Evolutionary conservation across 2,797 vertebrate species (phyloP).

Genomic region (Apogon talboti): DNA sequence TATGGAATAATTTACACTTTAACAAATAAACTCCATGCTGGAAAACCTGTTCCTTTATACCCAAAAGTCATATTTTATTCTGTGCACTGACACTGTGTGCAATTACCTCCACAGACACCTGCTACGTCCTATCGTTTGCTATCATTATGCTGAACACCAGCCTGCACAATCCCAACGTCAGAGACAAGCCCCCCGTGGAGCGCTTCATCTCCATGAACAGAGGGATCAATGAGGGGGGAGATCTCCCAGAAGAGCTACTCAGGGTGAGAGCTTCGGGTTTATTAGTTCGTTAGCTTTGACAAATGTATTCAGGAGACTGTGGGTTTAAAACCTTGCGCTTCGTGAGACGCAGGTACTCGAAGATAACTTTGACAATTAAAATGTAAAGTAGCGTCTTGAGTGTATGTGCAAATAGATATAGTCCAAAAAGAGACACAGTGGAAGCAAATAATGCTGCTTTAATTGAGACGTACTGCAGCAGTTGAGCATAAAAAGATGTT

Average conservation of each 20-base stretch:
- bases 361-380: neutral
- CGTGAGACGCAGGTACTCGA: neutral
- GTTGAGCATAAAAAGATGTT: constrained; percentile 27
- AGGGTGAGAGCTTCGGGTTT: constrained; percentile 82
- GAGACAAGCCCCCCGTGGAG: constrained; percentile 93
- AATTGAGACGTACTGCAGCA: constrained; percentile 41
- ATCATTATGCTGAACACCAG: constrained; percentile 99
- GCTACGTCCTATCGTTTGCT: constrained; percentile 96
- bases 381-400: neutral
- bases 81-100: constrained; percentile 27
- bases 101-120: constrained; percentile 88
- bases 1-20: neutral
- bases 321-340: neutral
- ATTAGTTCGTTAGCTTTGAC: constrained; percentile 41
- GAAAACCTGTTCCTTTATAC: neutral
- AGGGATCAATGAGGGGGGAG: constrained; percentile 95
- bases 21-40: neutral
- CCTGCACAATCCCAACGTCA: constrained; percentile 94
- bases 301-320: neutral
- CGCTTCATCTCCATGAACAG: constrained; percentile 96
- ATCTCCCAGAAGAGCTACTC: constrained; percentile 93
- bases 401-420: neutral
- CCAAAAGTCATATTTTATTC: neutral
- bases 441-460: constrained; percentile 16
- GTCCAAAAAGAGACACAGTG: neutral